Evolutionary conservation across 1,140 invertebrate genomes (phyloP).

Genomic region (Camponotus pennsylvanicus): DNA sequence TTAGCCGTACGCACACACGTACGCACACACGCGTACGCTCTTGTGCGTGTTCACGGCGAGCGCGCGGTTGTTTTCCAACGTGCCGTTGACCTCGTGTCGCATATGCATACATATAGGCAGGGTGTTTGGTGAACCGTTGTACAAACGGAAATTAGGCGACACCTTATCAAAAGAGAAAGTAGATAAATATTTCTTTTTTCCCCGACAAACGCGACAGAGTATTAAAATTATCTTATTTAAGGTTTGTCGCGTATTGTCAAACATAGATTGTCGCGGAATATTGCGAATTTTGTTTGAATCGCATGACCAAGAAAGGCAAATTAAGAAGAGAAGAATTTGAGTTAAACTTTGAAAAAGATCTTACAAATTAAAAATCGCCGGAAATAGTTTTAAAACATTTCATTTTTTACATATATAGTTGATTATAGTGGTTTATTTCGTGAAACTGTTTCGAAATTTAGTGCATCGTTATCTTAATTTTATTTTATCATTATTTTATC

Average conservation of each 20-base stretch:
- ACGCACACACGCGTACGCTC: not conserved
- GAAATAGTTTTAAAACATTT: not conserved
- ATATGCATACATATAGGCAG: constrained; percentile 48
- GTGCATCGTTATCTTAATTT: no score
- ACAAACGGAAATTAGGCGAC: constrained; percentile 50
- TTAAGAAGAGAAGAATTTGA: not conserved
- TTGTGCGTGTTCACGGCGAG: constrained; percentile 41
- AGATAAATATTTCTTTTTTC: constrained; percentile 27
- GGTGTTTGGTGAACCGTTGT: constrained; percentile 49
- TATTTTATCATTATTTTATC: no score
- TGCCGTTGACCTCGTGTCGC: constrained; percentile 75
- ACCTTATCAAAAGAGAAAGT: constrained; percentile 2
- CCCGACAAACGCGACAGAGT: not conserved
- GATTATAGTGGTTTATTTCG: not conserved
- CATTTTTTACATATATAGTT: not conserved
- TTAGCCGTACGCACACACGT: not conserved
- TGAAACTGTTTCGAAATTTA: not conserved
- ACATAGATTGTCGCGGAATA: constrained; percentile 6
- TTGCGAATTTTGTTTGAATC: not conserved
- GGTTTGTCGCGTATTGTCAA: not conserved
- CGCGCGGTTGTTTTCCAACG: constrained; percentile 74
- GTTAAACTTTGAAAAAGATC: not conserved
- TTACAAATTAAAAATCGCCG: not conserved
- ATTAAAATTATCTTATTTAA: constrained; percentile 11
- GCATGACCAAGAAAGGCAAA: not conserved